Conservation (phyloP, 2,113 vertebrate species). For the Elephantulus edwardii region DNA sequence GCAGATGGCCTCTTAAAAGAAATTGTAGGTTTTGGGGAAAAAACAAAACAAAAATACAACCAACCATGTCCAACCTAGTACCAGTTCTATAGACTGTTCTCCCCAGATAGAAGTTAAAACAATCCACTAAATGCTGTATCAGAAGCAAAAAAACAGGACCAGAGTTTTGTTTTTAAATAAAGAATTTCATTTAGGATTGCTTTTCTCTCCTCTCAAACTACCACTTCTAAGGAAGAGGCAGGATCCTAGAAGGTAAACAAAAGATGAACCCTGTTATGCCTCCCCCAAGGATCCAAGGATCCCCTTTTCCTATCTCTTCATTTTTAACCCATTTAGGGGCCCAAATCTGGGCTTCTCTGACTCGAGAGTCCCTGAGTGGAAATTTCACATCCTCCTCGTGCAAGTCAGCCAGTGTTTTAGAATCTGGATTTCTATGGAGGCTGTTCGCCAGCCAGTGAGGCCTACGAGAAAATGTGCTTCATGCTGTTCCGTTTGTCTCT, state of each 20-base stretch:
- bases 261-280: neutral
- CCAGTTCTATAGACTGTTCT: neutral
- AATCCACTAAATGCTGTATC: neutral
- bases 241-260: constrained; percentile 45
- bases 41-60: constrained; percentile 28
- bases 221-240: neutral
- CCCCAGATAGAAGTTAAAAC: neutral
- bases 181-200: constrained; percentile 55
- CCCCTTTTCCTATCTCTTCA: constrained; percentile 52
- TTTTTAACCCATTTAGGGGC: constrained; percentile 12
- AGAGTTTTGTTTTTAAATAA: constrained; percentile 10
- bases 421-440: constrained; percentile 68
- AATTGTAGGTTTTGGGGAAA: neutral
- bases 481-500: constrained; percentile 72
- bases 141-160: neutral
- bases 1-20: constrained; percentile 52
- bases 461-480: constrained; percentile 74
- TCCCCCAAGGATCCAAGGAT: constrained; percentile 47
- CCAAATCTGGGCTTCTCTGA: constrained; percentile 57
- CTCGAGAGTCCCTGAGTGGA: constrained; percentile 39
- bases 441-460: constrained; percentile 59
- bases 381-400: constrained; percentile 63
- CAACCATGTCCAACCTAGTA: constrained; percentile 7
- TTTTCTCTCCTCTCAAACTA: constrained; percentile 36
- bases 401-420: constrained; percentile 48